Evolutionary conservation across 2,888 invertebrate genomes (phyloP), one percentile per base, ranked within the genome.

Genomic region (Aelia acuminata): DNA sequence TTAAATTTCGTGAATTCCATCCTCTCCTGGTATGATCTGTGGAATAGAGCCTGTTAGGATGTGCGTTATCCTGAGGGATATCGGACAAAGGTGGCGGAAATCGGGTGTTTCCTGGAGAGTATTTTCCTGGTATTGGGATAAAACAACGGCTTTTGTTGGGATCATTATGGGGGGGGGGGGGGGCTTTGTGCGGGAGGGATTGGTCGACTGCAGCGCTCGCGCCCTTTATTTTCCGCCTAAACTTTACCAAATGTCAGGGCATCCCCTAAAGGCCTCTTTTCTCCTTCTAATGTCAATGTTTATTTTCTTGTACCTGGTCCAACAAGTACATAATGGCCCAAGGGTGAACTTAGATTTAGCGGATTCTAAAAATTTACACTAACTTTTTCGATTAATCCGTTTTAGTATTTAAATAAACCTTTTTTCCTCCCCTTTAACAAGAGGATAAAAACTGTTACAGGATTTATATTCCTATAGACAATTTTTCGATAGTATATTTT

Each of bases 231-330:
- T 3, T 13, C 43, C 20, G 3, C 15, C 43, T 80, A 80, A 80
- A 80, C 80, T 80, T 80, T 80, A 80, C 80, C 80, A 80, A 80
- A 80, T 80, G 80, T 80, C 80, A 80, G n/a, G 10, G n/a, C 43
- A 22, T 80, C 80, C 80, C 13, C 43, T 80, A n/a, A 70, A 2
- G 13, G 63, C 18, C 5, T 22, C 22, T 22, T 35, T 10, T 13
- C 35, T 70, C 18, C 7, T 35, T 1, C 18, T 70, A 70, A 70
- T 70, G 63, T 35, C 63, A 70, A 70, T 35, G 31, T 35, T 70
- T 70, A 70, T 35, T 0, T 57, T 57, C 57, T 26, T 57, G 57
- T 57, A 35, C 63, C 35, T 35, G 31, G 35, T 35, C 63, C 63
- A 53, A 50, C 7, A 47, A 49, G 49, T 49, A 18, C 18, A 49